These are phyloP conservation scores for Poecilia picta DNA, from an alignment of 2,797 vertebrate genomes.

Conservation along the genomic window DNA sequence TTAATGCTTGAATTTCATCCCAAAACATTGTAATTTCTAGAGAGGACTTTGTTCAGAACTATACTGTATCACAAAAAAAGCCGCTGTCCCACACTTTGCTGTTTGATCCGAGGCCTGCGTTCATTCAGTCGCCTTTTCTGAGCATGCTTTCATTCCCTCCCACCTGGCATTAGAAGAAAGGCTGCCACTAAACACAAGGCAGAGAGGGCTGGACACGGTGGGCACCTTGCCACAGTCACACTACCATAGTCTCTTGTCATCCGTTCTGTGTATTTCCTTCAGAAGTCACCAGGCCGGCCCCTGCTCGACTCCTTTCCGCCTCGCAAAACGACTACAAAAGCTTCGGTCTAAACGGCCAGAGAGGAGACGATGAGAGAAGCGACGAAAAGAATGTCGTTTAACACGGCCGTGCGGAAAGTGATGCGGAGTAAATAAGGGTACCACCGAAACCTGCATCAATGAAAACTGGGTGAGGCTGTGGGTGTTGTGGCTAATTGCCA, in stretches of 20 bases:
- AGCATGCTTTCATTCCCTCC: constrained; percentile 62
- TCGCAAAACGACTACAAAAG: constrained; percentile 72
- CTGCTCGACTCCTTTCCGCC: constrained; percentile 56
- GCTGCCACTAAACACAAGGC: constrained; percentile 62
- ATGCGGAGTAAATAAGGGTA: constrained; percentile 45
- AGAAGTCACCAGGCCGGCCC: constrained; percentile 60
- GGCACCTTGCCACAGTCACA: constrained; percentile 67
- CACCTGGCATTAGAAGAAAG: constrained; percentile 79
- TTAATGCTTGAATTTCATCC: background rate
- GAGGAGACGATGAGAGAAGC: constrained; percentile 34
- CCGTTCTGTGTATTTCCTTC: constrained; percentile 73
- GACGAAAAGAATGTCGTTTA: constrained; percentile 33
- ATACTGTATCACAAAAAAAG: background rate
- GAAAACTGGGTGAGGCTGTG: constrained; percentile 52
- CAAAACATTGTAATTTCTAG: background rate
- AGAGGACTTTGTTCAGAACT: background rate
- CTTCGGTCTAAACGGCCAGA: constrained; percentile 42
- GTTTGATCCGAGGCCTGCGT: constrained; percentile 61
- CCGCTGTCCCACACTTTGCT: constrained; percentile 31
- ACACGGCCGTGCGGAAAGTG: constrained; percentile 39
- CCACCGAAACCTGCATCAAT: constrained; percentile 49
- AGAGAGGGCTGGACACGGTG: constrained; percentile 56
- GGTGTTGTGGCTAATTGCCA: constrained; percentile 66
- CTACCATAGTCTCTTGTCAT: constrained; percentile 72
- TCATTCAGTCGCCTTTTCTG: constrained; percentile 54